phyloP scores from a whole-genome alignment of 2,888 invertebrate genomes.

The Harpalus rufipes region DNA sequence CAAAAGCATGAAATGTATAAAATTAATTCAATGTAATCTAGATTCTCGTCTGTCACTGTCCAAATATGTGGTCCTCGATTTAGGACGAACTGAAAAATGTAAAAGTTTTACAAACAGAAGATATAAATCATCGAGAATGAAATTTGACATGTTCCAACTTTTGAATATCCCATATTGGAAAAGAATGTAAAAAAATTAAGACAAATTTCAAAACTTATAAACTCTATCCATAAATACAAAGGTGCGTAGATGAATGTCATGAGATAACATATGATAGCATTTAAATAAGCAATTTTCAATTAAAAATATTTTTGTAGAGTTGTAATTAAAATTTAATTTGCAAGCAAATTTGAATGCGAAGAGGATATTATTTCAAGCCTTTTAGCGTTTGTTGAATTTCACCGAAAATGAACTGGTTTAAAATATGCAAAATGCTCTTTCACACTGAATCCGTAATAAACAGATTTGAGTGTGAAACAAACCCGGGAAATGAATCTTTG shows the following conservation, averaged over 20 bases:
- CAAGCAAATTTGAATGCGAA: constrained; percentile 24
- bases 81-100: constrained; percentile 37
- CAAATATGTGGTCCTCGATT: constrained; percentile 54
- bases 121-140: constrained; percentile 51
- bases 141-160: constrained; percentile 55
- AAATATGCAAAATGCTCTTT: constrained; percentile 60
- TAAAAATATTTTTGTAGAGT: constrained; percentile 35
- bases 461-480: constrained; percentile 50
- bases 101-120: constrained; percentile 50
- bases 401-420: constrained; percentile 57
- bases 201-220: constrained; percentile 31
- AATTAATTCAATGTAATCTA: constrained; percentile 58
- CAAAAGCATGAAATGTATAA: constrained; percentile 41
- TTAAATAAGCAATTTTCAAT: neutral
- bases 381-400: constrained; percentile 46
- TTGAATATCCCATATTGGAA: constrained; percentile 51
- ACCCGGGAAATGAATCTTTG: constrained; percentile 58
- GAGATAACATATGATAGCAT: constrained; percentile 5
- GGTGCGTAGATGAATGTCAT: neutral
- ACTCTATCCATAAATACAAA: neutral
- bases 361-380: constrained; percentile 53
- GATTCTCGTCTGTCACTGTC: constrained; percentile 50
- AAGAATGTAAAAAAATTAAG: constrained; percentile 19
- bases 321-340: constrained; percentile 59
- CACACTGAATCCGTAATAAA: constrained; percentile 61